Conservation (phyloP, 2,113 vertebrate species). For the Equus quagga region DNA sequence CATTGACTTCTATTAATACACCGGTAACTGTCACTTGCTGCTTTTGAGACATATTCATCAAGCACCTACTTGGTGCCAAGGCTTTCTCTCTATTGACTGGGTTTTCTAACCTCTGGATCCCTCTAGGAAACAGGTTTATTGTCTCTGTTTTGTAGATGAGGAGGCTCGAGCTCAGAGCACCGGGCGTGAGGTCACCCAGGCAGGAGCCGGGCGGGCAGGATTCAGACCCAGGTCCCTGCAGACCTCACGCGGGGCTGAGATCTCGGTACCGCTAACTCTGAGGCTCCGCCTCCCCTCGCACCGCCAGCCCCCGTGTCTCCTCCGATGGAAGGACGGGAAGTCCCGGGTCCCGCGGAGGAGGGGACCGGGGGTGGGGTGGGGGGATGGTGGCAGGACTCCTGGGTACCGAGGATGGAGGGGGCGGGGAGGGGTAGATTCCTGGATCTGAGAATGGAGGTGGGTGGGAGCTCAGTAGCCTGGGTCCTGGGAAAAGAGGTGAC, state of each 20-base stretch:
- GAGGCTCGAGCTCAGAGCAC: neutral
- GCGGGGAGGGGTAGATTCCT: neutral
- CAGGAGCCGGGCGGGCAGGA: neutral
- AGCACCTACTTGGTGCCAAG: neutral
- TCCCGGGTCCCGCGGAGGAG: neutral
- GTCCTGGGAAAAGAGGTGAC: neutral
- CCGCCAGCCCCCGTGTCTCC: neutral
- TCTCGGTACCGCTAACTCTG: neutral
- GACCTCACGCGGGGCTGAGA: neutral
- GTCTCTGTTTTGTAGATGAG: neutral
- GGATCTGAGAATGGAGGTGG: neutral
- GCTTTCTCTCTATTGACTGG: neutral
- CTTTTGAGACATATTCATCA: conserved; percentile 24
- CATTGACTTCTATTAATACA: conserved; percentile 13
- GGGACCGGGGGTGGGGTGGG: too few species aligned
- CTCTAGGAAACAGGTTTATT: neutral
- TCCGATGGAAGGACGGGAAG: neutral
- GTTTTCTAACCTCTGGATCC: neutral
- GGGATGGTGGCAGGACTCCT: neutral
- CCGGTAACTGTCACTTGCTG: neutral
- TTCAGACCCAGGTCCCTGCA: neutral
- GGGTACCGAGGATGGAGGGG: neutral
- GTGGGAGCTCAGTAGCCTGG: neutral
- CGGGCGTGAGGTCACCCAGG: neutral
- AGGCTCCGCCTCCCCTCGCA: neutral